Conservation (phyloP, 1,140 invertebrate genomes). For the Eueides isabella region DNA sequence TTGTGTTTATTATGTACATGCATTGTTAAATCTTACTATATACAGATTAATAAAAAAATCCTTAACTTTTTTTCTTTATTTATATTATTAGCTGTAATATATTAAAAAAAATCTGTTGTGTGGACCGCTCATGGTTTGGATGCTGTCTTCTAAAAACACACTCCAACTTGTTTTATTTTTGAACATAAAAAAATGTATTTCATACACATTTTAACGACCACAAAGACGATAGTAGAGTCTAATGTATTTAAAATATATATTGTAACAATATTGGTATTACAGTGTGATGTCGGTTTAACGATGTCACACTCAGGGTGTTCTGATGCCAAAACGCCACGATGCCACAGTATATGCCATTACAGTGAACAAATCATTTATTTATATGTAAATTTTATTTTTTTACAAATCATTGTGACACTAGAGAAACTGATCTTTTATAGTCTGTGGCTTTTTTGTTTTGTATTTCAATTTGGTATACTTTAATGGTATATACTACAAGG, state of each 20-base stretch:
- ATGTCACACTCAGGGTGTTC: slow-evolving; percentile 43
- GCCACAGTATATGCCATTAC: slow-evolving; percentile 24
- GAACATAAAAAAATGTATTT: slow-evolving; percentile 17
- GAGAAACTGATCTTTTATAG: neutral
- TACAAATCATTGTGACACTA: neutral
- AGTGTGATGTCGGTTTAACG: slow-evolving; percentile 38
- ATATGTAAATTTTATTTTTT: neutral
- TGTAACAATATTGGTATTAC: slow-evolving; percentile 30
- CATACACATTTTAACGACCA: slow-evolving; percentile 21
- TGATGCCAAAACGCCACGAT: slow-evolving; percentile 40
- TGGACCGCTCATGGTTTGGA: neutral
- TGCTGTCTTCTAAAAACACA: neutral
- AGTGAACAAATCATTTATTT: slow-evolving; percentile 13
- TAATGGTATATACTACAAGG: slow-evolving; percentile 3
- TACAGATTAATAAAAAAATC: too few relatives aligned
- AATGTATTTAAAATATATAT: slow-evolving; percentile 31
- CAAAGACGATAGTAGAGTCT: slow-evolving; percentile 15
- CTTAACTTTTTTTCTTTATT: too few relatives aligned
- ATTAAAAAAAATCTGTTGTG: too few relatives aligned
- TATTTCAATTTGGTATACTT: neutral
- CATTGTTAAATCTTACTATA: too few relatives aligned
- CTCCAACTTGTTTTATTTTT: slow-evolving; percentile 3
- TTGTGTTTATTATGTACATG: too few relatives aligned
- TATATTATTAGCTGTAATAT: too few relatives aligned
- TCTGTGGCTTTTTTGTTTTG: neutral